Evolutionary conservation across 2,888 invertebrate genomes (phyloP), one percentile per base, ranked within the genome.

Genomic region (Cerceris ruficornis): DNA sequence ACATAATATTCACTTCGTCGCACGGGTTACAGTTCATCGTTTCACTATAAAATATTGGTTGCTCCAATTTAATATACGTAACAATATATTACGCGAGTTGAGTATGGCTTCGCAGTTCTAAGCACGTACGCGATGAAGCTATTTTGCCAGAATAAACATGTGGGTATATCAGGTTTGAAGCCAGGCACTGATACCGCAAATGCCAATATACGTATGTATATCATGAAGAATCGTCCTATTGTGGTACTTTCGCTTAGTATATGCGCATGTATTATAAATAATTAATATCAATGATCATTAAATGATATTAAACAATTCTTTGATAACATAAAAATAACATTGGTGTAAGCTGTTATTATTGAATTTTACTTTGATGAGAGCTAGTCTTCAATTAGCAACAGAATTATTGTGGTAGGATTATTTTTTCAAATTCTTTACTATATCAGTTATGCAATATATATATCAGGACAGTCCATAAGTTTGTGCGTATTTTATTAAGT

Each of bases 81-180:
- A 70, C 70, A 64, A 70, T 49, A 28, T 46, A 60, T 41, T 50
- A 7, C 55, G 46, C 46, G 57, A 43, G 61, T 42, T 43, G 69
- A 69, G 67, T 54, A 77, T 60, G 62, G 17, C 72, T 64, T 69
- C 64, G 65, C 64, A 49, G 77, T 61, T 72, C 67, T 57, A 69
- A 57, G 65, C 77, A 77, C 77, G 68, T 79, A 72, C 42, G 60
- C 78, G 64, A 68, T 65, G 65, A 64, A 71, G 55, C 64, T 76
- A 54, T 55, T 64, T 64, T 55, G 9, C 55, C 41, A 46, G 64
- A 70, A 70, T 64, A 70, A 70, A 65, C 64, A 64, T 49, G 39
- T 7, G 58, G 17, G 46, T 52, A 68, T 59, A 15, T 41, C 49
- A 13, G 46, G 50, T 13, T 50, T 62, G 28, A 42, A 62, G 50